Percentiles rank a stretch among this genome's conserved stretches.
Evolutionary conservation across 2,888 invertebrate species (phyloP).

Genomic region (Limnephilus marmoratus): DNA sequence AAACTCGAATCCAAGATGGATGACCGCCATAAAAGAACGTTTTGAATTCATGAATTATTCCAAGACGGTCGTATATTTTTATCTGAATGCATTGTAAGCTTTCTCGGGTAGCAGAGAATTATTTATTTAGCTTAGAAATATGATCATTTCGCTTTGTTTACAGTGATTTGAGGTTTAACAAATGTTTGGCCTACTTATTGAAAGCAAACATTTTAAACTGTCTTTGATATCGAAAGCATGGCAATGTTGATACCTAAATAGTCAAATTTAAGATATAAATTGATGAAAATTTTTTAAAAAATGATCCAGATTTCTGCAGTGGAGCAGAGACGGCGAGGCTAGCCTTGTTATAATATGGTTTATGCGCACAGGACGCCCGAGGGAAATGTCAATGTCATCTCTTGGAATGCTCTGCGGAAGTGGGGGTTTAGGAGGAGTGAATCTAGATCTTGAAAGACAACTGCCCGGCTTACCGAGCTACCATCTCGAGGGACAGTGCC

Average conservation of each 20-base stretch:
- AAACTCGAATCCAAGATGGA: slow-evolving; percentile 61
- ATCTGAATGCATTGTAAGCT: slow-evolving; percentile 51
- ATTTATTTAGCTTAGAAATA: slow-evolving; percentile 29
- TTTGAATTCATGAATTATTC: slow-evolving; percentile 64
- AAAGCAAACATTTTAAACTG: background rate
- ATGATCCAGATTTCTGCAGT: background rate
- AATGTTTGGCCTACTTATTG: background rate
- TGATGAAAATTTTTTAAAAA: background rate
- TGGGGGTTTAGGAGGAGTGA: background rate
- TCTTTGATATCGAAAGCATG: background rate
- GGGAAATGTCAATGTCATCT: background rate
- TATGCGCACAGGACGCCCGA: background rate
- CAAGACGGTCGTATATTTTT: slow-evolving; percentile 56
- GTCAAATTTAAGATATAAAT: no score
- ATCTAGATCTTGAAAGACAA: background rate
- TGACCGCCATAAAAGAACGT: slow-evolving; percentile 60
- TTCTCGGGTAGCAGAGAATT: slow-evolving; percentile 30
- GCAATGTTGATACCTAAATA: no score
- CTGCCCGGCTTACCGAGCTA: background rate
- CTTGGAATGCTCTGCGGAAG: background rate
- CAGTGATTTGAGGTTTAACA: background rate
- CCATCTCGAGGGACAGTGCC: background rate
- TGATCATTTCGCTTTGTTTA: slow-evolving; percentile 14
- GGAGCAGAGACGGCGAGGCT: background rate
- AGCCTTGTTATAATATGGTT: background rate